Percentiles rank a stretch among this genome's conserved stretches.
Evolutionary conservation across 2,113 vertebrate species (phyloP).

Genomic region (Proterorhinus semilunaris): DNA sequence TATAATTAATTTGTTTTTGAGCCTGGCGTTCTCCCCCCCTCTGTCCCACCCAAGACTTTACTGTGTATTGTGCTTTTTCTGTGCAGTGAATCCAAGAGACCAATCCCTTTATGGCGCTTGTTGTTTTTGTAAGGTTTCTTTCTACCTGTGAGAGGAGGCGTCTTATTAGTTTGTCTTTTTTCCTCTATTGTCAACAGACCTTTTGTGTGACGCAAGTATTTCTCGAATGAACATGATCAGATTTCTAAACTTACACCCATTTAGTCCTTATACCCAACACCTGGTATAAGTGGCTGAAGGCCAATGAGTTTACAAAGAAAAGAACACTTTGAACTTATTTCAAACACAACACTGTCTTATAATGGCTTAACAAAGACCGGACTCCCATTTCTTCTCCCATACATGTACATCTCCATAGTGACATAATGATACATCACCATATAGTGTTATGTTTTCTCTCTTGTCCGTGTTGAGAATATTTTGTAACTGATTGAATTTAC

Average conservation of each 20-base stretch:
- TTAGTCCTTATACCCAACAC: slow-evolving; percentile 35
- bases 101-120: slow-evolving; percentile 50
- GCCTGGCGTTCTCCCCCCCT: slow-evolving; percentile 21
- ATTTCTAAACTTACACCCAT: slow-evolving; percentile 63
- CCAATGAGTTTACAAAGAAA: slow-evolving; percentile 33
- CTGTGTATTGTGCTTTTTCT: slow-evolving; percentile 55
- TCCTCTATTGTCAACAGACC: slow-evolving; percentile 53
- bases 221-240: slow-evolving; percentile 60
- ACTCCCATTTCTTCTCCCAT: slow-evolving; percentile 25
- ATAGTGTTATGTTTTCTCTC: too few species aligned
- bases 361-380: slow-evolving; percentile 39
- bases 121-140: slow-evolving; percentile 45
- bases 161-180: slow-evolving; percentile 55
- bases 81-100: slow-evolving; percentile 50
- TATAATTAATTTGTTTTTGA: slow-evolving; percentile 10
- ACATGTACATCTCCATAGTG: background rate
- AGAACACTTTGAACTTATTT: slow-evolving; percentile 30
- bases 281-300: slow-evolving; percentile 41
- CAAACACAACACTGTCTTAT: slow-evolving; percentile 31
- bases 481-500: too few species aligned
- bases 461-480: too few species aligned
- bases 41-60: slow-evolving; percentile 29
- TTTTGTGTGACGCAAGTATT: slow-evolving; percentile 64
- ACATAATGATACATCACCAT: too few species aligned
- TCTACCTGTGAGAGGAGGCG: slow-evolving; percentile 52